These are phyloP conservation scores for Andricus grossulariae DNA, from an alignment of 1,140 invertebrate species.

Conservation along the genomic window DNA sequence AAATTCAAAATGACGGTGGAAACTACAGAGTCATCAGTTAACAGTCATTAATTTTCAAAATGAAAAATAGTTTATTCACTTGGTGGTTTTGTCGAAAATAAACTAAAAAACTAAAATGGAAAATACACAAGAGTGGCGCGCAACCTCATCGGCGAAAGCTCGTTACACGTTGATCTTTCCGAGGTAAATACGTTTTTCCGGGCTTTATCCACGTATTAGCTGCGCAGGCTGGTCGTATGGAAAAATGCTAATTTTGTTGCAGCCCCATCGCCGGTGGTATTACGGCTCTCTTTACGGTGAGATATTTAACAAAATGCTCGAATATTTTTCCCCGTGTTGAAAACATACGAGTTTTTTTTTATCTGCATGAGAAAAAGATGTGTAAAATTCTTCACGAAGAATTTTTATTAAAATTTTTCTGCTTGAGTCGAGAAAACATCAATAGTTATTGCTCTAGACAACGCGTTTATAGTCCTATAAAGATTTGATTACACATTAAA, in stretches of 20 bases:
- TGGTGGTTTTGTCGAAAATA: neutral
- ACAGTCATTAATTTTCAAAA: too few relatives aligned
- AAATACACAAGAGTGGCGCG: neutral
- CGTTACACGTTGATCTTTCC: slow-evolving; percentile 59
- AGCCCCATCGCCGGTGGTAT: neutral
- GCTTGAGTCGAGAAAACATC: too few relatives aligned
- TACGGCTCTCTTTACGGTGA: slow-evolving; percentile 16
- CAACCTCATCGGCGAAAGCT: slow-evolving; percentile 48
- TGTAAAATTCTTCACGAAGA: neutral
- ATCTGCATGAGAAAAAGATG: slow-evolving; percentile 11
- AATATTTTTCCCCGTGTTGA: neutral
- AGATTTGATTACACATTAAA: too few relatives aligned
- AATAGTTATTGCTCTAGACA: too few relatives aligned
- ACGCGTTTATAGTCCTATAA: too few relatives aligned
- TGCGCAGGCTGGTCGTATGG: slow-evolving; percentile 53
- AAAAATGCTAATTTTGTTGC: slow-evolving; percentile 62
- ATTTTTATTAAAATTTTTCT: too few relatives aligned
- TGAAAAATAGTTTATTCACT: too few relatives aligned
- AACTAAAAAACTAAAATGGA: neutral
- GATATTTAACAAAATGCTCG: slow-evolving; percentile 23
- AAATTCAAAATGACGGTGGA: too few relatives aligned
- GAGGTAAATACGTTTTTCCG: slow-evolving; percentile 48
- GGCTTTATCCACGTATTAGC: slow-evolving; percentile 48
- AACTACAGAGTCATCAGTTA: too few relatives aligned
- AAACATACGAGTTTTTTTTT: neutral